phyloP scores from a whole-genome alignment of 2,797 vertebrate genomes.

The Urocyon cinereoargenteus region DNA sequence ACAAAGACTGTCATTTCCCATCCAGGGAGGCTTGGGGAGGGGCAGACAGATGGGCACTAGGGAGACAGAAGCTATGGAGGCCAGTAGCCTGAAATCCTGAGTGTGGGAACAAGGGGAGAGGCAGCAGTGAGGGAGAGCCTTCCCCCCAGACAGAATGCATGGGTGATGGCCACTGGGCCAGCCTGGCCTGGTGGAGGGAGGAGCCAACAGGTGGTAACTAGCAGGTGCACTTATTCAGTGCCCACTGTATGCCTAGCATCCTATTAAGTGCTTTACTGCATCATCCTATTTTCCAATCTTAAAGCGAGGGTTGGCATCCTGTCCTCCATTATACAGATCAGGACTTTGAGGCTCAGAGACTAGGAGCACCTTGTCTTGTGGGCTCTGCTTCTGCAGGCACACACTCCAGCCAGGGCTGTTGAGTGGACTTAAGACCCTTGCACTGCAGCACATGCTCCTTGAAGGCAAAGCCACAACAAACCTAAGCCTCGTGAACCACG shows the following conservation, averaged over 20 bases:
- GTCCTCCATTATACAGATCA: not conserved
- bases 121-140: not conserved
- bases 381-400: not conserved
- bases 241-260: not conserved
- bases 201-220: not conserved
- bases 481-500: not conserved
- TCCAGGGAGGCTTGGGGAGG: not conserved
- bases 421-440: too few species aligned
- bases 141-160: not conserved
- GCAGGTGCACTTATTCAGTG: not conserved
- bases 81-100: not conserved
- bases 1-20: not conserved
- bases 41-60: not conserved
- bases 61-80: not conserved
- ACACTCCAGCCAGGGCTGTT: not conserved
- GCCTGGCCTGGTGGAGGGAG: fast-evolving
- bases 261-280: not conserved
- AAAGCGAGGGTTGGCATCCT: not conserved
- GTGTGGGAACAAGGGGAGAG: not conserved
- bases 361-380: too few species aligned
- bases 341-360: not conserved
- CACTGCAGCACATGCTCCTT: not conserved
- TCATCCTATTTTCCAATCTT: not conserved
- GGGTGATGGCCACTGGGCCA: not conserved
- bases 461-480: not conserved